Conservation (phyloP, 2,888 invertebrate genomes). For the Cryptophagus acutangulus region DNA sequence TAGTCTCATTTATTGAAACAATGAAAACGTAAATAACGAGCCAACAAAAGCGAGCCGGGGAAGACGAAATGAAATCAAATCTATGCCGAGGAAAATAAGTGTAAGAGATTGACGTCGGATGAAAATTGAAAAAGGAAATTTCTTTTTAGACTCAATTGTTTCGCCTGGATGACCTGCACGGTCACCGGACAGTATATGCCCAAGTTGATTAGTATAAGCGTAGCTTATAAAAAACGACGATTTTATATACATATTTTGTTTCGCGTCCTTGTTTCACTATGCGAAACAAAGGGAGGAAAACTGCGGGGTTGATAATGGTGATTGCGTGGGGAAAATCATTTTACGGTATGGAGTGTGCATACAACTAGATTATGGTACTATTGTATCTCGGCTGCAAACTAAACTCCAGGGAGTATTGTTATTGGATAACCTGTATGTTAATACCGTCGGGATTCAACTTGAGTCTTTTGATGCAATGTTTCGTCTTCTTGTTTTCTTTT, state of each 20-base stretch:
- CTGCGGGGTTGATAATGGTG: too few relatives aligned
- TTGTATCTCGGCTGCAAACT: conserved; percentile 38
- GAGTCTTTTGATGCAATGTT: conserved; percentile 19
- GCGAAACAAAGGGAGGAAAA: too few relatives aligned
- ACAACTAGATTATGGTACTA: conserved; percentile 40
- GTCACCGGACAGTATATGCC: conserved; percentile 35
- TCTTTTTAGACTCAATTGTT: conserved; percentile 51
- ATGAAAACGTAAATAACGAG: conserved; percentile 46
- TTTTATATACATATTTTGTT: too few relatives aligned
- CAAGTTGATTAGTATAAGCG: conserved; percentile 19
- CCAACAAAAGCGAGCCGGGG: conserved; percentile 39
- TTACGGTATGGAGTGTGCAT: conserved; percentile 28
- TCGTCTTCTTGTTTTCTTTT: too few relatives aligned
- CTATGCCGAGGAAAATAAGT: conserved; percentile 49
- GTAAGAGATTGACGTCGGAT: conserved; percentile 48
- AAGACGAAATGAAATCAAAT: conserved; percentile 47
- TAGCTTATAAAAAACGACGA: too few relatives aligned
- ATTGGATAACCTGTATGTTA: conserved; percentile 38
- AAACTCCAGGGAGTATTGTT: conserved; percentile 38
- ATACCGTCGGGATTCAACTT: conserved; percentile 30
- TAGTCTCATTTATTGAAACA: conserved; percentile 46
- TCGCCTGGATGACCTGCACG: conserved; percentile 43
- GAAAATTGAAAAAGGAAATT: conserved; percentile 54
- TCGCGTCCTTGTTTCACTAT: conserved; percentile 12
- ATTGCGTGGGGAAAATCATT: conserved; percentile 20